Evolutionary conservation across 2,888 invertebrate species (phyloP), one percentile per base, ranked within the genome.

Genomic region (Embidobia sp.): DNA sequence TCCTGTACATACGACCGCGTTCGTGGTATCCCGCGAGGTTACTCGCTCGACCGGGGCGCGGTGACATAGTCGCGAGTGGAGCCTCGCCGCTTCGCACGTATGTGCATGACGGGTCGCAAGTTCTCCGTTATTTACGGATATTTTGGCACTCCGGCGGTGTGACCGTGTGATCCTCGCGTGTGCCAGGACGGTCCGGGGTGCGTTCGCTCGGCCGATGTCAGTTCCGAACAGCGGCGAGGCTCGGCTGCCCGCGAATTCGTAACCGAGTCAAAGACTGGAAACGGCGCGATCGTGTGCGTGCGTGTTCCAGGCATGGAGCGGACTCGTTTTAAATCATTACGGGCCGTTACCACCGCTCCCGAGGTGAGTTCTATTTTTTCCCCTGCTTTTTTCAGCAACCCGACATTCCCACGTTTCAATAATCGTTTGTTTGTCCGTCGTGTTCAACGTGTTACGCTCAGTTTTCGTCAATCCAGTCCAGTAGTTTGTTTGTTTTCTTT

Each of bases 301-400:
- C 77, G 76, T 74, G 74, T 69, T 74, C 75, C 81, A 82, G 81
- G 85, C 84, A 85, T 86, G 86, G 84, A 85, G 83, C 78, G 80
- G 77, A 81, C 80, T 81, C 84, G 84, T 86, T 84, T 83, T 80
- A 84, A 85, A 84, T 86, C 83, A 82, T 84, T 82, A 81, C 80
- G 79, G 77, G 79, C 80, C 79, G 80, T 82, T 80, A 77, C 80
- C 77, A 80, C 79, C 82, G 81, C 80, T 69, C 64, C 77, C 67
- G 70, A 57, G 51, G 63, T 61, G 63, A 79, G 79, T 75, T 78
- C 63, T 74, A 78, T 64, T 49, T 66, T 55, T 40, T 48, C 4
- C 18, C 27, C 29, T n/a, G n/a, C 35, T 18, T 63, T 59, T 57
- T 63, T 42, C 15, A 35, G 15, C 37, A 6, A 48, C 15, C 61